Evolutionary conservation across 2,113 vertebrate species (phyloP).

Genomic region (Rhea americana): DNA sequence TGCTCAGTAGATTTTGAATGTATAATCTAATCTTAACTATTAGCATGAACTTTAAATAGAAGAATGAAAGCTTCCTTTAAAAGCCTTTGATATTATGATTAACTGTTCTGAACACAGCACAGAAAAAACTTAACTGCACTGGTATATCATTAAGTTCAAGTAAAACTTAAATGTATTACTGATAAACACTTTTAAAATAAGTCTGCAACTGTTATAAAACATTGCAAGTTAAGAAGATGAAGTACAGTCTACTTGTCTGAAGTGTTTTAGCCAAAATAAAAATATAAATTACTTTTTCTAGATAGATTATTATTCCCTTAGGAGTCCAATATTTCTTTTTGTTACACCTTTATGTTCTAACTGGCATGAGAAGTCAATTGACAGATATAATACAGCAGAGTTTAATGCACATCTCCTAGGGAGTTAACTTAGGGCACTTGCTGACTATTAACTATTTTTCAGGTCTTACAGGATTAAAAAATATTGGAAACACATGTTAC

Average conservation of each 20-base stretch:
- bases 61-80: neutral
- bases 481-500: constrained; percentile 99
- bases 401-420: neutral
- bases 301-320: neutral
- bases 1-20: neutral
- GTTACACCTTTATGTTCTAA: neutral
- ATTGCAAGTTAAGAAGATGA: neutral
- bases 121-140: neutral
- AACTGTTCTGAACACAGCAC: neutral
- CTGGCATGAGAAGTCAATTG: neutral
- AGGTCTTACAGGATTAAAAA: constrained; percentile 97
- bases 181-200: neutral
- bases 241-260: neutral
- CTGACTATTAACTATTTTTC: constrained; percentile 37
- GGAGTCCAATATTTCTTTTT: neutral
- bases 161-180: neutral
- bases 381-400: neutral
- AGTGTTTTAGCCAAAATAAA: neutral
- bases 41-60: neutral
- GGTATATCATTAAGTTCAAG: neutral
- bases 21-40: neutral
- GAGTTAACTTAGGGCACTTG: neutral
- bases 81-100: neutral
- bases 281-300: neutral
- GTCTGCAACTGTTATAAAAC: neutral